Conservation (phyloP, 2,113 vertebrate species). For the Gila orcuttii region DNA sequence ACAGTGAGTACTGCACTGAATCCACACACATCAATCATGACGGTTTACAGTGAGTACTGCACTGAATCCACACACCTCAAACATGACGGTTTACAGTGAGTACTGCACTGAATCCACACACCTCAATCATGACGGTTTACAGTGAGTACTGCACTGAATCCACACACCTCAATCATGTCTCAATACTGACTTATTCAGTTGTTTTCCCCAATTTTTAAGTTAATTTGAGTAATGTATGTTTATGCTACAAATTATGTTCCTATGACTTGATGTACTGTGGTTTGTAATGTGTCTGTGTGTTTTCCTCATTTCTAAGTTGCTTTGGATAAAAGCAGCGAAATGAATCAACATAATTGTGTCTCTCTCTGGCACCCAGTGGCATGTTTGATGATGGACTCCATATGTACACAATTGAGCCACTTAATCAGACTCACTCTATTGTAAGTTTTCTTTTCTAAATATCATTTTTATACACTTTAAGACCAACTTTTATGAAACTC, state of each 20-base stretch:
- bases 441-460: slow-evolving; percentile 78
- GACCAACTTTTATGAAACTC: background rate
- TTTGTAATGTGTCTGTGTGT: background rate
- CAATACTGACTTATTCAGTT: background rate
- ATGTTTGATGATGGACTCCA: slow-evolving; percentile 91
- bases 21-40: too few species aligned
- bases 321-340: background rate
- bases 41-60: slow-evolving; percentile 93
- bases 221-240: background rate
- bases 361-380: slow-evolving; percentile 78
- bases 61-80: too few species aligned
- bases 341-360: background rate
- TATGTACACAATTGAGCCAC: slow-evolving; percentile 89
- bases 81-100: slow-evolving; percentile 97
- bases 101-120: too few species aligned
- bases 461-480: background rate
- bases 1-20: slow-evolving; percentile 92
- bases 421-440: slow-evolving; percentile 81
- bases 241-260: too few species aligned
- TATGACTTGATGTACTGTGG: too few species aligned
- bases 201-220: too few species aligned
- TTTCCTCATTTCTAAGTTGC: background rate
- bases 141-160: slow-evolving; percentile 79
- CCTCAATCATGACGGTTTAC: slow-evolving; percentile 94
- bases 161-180: background rate